Conservation (phyloP, 2,113 vertebrate genomes). For the Lamprotornis superbus region DNA sequence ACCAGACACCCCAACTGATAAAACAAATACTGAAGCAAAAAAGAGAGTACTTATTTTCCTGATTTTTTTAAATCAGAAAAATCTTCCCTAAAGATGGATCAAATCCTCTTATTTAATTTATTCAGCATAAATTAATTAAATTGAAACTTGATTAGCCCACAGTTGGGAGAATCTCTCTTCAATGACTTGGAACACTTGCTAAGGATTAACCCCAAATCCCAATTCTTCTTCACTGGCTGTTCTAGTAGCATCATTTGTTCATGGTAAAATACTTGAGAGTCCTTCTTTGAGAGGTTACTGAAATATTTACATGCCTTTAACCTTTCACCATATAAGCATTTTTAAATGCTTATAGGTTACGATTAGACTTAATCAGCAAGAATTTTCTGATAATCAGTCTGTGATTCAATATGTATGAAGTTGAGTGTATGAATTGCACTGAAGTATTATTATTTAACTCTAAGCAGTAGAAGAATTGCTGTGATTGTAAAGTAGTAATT, state of each 20-base stretch:
- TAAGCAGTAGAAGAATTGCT: not conserved
- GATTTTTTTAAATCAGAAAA: not conserved
- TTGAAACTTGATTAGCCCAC: constrained; percentile 25
- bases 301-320: not conserved
- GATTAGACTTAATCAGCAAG: not conserved
- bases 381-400: not conserved
- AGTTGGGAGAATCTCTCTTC: not conserved
- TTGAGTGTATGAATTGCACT: not conserved
- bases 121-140: constrained; percentile 33
- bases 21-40: not conserved
- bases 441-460: not conserved
- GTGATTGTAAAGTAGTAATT: not conserved
- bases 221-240: not conserved
- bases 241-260: not conserved
- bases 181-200: not conserved
- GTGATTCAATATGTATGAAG: not conserved
- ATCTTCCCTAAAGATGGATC: not conserved
- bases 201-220: constrained; percentile 32
- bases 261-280: not conserved
- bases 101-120: constrained; percentile 34
- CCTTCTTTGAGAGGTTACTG: not conserved
- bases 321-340: not conserved
- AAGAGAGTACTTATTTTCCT: not conserved
- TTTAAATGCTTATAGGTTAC: not conserved
- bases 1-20: not conserved